These are phyloP conservation scores for Marmota flaviventris DNA, from an alignment of 2,113 vertebrate species.

Conservation along the genomic window DNA sequence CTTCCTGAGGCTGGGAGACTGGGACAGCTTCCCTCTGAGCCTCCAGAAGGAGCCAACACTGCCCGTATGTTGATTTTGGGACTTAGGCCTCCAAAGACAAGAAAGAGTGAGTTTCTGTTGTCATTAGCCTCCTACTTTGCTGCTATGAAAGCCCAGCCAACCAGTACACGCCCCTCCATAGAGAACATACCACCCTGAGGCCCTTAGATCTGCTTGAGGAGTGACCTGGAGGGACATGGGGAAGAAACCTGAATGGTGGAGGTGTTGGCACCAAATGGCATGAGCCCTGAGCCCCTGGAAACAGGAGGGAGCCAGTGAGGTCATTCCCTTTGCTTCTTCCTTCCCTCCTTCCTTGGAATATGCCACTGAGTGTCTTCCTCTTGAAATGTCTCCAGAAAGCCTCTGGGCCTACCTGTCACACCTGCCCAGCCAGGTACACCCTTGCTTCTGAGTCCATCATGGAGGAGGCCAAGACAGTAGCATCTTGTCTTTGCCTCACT, in stretches of 20 bases:
- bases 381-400: not conserved
- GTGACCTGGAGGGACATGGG: not conserved
- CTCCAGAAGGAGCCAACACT: too few species aligned
- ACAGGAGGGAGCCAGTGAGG: not conserved
- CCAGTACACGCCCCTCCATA: too few species aligned
- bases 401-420: accelerated
- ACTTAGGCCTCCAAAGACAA: not conserved
- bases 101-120: not conserved
- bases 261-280: not conserved
- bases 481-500: not conserved
- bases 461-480: not conserved
- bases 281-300: not conserved
- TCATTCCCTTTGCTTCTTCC: not conserved
- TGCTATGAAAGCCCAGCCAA: too few species aligned
- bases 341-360: not conserved
- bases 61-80: not conserved
- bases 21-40: not conserved
- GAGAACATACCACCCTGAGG: not conserved
- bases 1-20: not conserved
- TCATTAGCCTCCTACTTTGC: not conserved
- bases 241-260: not conserved
- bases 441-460: not conserved
- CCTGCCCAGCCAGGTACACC: accelerated
- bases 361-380: accelerated
- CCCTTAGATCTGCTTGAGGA: not conserved